phyloP scores from a whole-genome alignment of 2,113 vertebrate species.

The Columbina picui region DNA sequence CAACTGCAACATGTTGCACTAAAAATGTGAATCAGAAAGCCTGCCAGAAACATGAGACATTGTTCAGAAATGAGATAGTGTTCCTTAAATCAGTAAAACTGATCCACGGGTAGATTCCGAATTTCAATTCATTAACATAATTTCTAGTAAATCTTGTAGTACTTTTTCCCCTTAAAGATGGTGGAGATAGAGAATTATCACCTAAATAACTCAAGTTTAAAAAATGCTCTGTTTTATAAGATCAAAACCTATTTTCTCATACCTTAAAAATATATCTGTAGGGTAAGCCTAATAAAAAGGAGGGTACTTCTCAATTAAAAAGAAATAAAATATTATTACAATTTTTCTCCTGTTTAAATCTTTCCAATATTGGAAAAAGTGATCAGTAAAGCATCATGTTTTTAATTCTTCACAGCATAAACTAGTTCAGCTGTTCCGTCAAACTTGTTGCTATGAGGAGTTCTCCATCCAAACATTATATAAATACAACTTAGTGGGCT shows the following conservation, averaged over 20 bases:
- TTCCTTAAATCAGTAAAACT: background rate
- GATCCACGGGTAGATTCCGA: background rate
- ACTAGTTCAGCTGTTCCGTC: background rate
- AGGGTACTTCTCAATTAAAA: background rate
- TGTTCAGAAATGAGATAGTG: background rate
- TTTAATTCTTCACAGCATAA: background rate
- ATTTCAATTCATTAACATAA: background rate
- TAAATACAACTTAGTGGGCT: background rate
- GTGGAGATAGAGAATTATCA: background rate
- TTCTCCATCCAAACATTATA: background rate
- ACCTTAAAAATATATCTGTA: background rate
- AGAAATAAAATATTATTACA: background rate
- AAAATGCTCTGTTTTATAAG: background rate
- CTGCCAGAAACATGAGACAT: background rate
- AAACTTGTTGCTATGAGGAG: background rate
- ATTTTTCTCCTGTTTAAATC: background rate
- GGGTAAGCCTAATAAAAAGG: background rate
- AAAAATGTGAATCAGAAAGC: background rate
- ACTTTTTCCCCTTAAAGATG: background rate
- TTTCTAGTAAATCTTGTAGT: background rate
- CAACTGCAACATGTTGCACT: background rate
- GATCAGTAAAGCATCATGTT: fast-evolving
- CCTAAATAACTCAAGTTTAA: background rate
- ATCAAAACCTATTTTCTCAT: background rate
- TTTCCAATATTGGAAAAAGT: background rate